Evolutionary conservation across 1,140 invertebrate species (phyloP).

Genomic region (Stratiolaelaps scimitus): DNA sequence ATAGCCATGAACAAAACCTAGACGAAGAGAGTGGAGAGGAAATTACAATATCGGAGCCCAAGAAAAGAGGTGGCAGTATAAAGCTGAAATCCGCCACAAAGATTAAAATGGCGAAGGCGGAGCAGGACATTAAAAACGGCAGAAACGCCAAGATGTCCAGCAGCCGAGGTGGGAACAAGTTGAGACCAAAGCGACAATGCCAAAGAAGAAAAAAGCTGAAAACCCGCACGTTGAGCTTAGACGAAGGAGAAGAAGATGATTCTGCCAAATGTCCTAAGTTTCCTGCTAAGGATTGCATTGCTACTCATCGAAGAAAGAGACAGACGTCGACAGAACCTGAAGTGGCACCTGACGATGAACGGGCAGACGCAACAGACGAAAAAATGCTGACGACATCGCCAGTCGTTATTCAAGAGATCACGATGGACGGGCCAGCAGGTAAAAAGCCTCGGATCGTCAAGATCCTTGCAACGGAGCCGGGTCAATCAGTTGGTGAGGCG

Average conservation of each 20-base stretch:
- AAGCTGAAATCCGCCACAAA: too few relatives aligned
- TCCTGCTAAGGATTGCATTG: too few relatives aligned
- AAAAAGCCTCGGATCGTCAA: slow-evolving; percentile 10
- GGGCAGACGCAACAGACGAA: not conserved
- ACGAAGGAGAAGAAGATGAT: too few relatives aligned
- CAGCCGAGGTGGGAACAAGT: too few relatives aligned
- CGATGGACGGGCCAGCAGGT: not conserved
- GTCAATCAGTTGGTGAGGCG: not conserved
- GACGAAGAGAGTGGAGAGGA: not conserved
- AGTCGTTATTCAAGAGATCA: slow-evolving; percentile 2
- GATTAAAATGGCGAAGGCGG: not conserved
- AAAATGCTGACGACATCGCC: not conserved
- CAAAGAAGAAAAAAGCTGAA: not conserved
- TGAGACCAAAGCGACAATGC: not conserved
- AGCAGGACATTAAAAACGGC: not conserved
- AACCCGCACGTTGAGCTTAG: not conserved
- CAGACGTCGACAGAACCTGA: not conserved
- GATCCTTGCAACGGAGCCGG: not conserved
- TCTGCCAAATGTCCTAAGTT: too few relatives aligned
- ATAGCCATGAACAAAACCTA: too few relatives aligned
- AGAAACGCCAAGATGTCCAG: too few relatives aligned
- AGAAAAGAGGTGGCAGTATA: too few relatives aligned
- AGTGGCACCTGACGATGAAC: not conserved
- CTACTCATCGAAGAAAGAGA: not conserved
- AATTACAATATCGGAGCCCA: too few relatives aligned